Percentiles rank a stretch among this genome's conserved stretches.
These are phyloP conservation scores for Boulengerochromis microlepis DNA, from an alignment of 2,113 vertebrate genomes.

Conservation along the genomic window DNA sequence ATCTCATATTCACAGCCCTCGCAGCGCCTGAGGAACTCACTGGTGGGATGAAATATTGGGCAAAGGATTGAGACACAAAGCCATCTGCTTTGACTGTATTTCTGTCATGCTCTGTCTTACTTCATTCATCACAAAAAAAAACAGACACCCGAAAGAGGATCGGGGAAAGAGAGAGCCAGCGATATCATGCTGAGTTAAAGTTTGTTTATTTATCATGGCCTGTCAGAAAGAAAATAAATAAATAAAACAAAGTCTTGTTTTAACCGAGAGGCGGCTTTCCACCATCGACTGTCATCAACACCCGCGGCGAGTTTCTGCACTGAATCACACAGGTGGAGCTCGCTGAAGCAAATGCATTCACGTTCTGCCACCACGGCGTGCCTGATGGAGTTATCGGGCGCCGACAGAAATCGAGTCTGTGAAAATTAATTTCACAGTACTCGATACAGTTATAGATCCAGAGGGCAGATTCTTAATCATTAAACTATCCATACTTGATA, in stretches of 20 bases:
- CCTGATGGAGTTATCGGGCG: not conserved
- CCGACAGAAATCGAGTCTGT: too few species aligned
- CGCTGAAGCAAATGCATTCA: slow-evolving; percentile 9
- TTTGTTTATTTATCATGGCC: slow-evolving; percentile 34
- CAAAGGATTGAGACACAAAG: slow-evolving; percentile 35
- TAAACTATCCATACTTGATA: too few species aligned
- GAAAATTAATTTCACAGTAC: too few species aligned
- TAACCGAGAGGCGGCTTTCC: not conserved
- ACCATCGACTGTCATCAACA: not conserved
- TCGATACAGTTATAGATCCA: too few species aligned
- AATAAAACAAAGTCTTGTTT: not conserved
- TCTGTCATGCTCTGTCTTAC: slow-evolving; percentile 37
- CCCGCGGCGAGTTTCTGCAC: not conserved
- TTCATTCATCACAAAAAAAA: slow-evolving; percentile 13
- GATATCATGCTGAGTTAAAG: not conserved
- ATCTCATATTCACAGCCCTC: not conserved
- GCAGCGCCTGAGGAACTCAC: not conserved
- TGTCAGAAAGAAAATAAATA: slow-evolving; percentile 7
- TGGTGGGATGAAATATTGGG: slow-evolving; percentile 20
- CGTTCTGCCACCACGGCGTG: not conserved
- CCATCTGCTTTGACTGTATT: slow-evolving; percentile 43
- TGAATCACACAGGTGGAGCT: slow-evolving; percentile 8
- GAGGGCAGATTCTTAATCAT: too few species aligned
- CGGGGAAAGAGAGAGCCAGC: not conserved
- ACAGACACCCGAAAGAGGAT: not conserved